Evolutionary conservation across 2,113 vertebrate genomes (phyloP).

Genomic region (Talpa occidentalis): DNA sequence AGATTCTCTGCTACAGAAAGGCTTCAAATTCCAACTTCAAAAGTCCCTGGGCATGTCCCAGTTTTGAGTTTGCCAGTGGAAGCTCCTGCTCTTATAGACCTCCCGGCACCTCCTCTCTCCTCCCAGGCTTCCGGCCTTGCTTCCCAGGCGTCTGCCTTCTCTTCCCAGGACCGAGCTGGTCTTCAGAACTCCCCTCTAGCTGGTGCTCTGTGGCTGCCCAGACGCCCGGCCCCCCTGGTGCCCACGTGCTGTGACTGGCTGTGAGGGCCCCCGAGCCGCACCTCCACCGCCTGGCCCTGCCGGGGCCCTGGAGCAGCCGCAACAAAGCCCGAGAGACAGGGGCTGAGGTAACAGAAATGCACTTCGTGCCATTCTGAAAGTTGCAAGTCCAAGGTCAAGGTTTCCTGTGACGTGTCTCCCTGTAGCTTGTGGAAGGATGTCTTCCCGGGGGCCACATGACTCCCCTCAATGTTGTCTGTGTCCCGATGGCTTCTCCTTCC

Average conservation of each 20-base stretch:
- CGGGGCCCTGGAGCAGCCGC: too few relatives aligned
- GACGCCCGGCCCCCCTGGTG: neutral
- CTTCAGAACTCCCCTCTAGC: too few relatives aligned
- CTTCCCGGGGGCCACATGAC: neutral
- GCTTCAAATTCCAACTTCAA: neutral
- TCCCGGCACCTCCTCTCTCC: rapidly evolving
- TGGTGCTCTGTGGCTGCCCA: neutral
- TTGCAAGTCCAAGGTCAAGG: too few relatives aligned
- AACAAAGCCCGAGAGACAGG: too few relatives aligned
- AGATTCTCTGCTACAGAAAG: neutral
- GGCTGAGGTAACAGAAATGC: neutral
- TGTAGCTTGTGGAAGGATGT: rapidly evolving
- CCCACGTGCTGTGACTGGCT: rapidly evolving
- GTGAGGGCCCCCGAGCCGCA: neutral
- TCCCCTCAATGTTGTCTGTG: too few relatives aligned
- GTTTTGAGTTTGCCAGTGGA: neutral
- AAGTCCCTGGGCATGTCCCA: neutral
- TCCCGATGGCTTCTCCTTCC: neutral
- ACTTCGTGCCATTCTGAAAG: neutral
- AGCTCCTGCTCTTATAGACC: neutral
- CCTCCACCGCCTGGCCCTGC: rapidly evolving
- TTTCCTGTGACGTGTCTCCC: neutral
- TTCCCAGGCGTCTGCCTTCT: too few relatives aligned
- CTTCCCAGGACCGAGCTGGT: neutral
- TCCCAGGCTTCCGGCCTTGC: too few relatives aligned